Evolutionary conservation across 2,797 vertebrate species (phyloP).

Genomic region (Danio aesculapii): DNA sequence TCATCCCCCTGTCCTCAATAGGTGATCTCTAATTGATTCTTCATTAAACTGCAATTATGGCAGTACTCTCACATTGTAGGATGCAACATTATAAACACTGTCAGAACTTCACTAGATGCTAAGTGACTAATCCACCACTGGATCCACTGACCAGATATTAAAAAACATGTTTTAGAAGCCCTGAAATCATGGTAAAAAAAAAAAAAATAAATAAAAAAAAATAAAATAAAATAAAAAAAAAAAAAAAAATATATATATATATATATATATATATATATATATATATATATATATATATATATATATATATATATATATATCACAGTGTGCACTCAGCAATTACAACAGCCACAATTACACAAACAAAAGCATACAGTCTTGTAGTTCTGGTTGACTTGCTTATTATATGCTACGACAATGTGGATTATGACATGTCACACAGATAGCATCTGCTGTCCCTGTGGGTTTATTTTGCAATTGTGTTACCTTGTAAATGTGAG

Average conservation of each 20-base stretch:
- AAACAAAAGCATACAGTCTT: background rate
- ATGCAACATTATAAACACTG: background rate
- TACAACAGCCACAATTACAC: background rate
- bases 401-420: background rate
- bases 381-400: background rate
- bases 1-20: background rate
- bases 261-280: no score
- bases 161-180: background rate
- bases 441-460: slow-evolving; percentile 7
- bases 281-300: no score
- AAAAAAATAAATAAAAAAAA: no score
- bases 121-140: background rate
- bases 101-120: background rate
- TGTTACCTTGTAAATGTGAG: slow-evolving; percentile 37
- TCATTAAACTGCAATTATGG: background rate
- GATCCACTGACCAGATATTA: background rate
- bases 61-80: background rate
- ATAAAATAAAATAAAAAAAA: no score
- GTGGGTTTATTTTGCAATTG: background rate
- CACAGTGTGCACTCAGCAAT: background rate
- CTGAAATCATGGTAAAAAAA: background rate
- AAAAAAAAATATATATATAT: no score
- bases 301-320: no score
- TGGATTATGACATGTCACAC: background rate
- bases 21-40: background rate